Conservation (phyloP, 2,113 vertebrate species). For the Sialia sialis region DNA sequence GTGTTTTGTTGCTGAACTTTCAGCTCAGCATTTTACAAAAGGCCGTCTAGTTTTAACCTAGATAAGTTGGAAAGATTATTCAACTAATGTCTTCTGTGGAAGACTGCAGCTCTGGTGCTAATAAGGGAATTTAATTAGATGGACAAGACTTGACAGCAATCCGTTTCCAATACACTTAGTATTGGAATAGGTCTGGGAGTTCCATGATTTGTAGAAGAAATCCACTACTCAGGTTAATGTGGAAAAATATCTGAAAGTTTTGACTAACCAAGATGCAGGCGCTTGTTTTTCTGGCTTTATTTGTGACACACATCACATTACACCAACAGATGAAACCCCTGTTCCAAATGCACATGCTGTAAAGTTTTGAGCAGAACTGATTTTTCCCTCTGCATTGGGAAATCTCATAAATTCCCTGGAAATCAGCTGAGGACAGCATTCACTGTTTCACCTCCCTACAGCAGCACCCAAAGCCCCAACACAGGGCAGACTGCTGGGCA, state of each 20-base stretch:
- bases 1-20: not conserved
- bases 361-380: not conserved
- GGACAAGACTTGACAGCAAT: slow-evolving; percentile 49
- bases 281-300: not conserved
- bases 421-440: not conserved
- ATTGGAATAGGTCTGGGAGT: slow-evolving; percentile 28
- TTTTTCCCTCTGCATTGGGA: not conserved
- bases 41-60: not conserved
- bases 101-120: slow-evolving; percentile 4
- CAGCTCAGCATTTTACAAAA: not conserved
- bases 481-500: not conserved
- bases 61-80: slow-evolving; percentile 2
- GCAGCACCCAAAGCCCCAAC: not conserved
- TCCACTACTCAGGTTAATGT: not conserved
- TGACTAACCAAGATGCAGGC: not conserved
- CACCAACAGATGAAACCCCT: not conserved
- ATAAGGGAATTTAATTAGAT: slow-evolving; percentile 54
- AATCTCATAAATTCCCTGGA: not conserved
- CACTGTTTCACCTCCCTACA: not conserved
- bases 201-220: slow-evolving; percentile 4
- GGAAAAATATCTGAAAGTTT: not conserved
- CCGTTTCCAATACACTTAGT: slow-evolving; percentile 37
- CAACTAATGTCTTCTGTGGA: not conserved
- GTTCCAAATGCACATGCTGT: not conserved
- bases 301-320: not conserved